Conservation (phyloP, 2,113 vertebrate genomes). For the Tauraco erythrolophus region DNA sequence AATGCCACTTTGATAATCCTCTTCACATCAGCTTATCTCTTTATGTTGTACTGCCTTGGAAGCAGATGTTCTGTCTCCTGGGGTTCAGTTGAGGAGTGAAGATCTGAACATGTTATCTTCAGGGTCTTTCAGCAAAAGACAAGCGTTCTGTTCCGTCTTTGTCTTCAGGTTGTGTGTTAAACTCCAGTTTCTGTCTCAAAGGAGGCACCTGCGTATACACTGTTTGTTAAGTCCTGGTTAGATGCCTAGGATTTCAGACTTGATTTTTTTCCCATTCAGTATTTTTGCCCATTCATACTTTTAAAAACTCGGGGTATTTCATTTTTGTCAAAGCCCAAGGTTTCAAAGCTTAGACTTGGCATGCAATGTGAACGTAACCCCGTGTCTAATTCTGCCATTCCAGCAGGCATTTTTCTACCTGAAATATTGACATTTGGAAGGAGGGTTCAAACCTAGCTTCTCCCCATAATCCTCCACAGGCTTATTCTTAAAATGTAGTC, state of each 20-base stretch:
- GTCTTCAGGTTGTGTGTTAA: neutral
- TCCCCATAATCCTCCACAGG: neutral
- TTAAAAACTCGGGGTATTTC: neutral
- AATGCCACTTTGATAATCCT: neutral
- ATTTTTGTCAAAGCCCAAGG: neutral
- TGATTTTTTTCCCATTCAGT: neutral
- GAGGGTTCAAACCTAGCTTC: neutral
- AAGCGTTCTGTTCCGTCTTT: neutral
- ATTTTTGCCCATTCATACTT: neutral
- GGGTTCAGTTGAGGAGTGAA: neutral
- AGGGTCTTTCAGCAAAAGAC: neutral
- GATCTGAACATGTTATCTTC: neutral
- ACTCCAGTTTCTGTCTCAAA: neutral
- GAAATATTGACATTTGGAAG: neutral
- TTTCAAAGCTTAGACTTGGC: neutral
- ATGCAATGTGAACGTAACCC: accelerated
- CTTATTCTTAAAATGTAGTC: neutral
- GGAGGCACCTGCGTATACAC: neutral
- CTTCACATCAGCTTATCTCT: neutral
- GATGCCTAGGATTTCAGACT: neutral
- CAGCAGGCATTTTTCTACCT: neutral
- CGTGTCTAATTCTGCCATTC: neutral
- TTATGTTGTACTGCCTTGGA: neutral
- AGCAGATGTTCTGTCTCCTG: neutral
- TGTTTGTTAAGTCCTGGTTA: neutral